A percentile compares a stretch with the other conserved stretches of the same genome.
phyloP scores from a whole-genome alignment of 2,797 vertebrate species.

The Aeoliscus strigatus region DNA sequence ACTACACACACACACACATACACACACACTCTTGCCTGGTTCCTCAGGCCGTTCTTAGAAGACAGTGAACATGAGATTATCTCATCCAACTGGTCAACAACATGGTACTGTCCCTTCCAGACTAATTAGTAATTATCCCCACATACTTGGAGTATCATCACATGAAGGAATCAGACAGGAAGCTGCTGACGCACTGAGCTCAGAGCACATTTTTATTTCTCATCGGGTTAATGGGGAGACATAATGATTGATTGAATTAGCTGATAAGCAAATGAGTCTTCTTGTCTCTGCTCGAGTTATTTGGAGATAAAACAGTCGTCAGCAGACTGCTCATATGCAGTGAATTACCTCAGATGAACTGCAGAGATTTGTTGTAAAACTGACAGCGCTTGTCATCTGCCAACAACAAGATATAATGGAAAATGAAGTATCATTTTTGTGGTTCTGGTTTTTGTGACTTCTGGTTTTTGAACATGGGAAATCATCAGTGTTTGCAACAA shows the following conservation, averaged over 20 bases:
- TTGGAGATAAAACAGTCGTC: too few relatives aligned
- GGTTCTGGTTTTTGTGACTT: too few relatives aligned
- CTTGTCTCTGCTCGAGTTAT: too few relatives aligned
- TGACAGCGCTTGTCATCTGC: too few relatives aligned
- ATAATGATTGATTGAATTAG: constrained; percentile 31
- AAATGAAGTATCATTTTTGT: too few relatives aligned
- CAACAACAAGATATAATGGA: too few relatives aligned
- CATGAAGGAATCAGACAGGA: constrained; percentile 21
- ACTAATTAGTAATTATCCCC: constrained; percentile 48
- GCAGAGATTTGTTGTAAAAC: too few relatives aligned
- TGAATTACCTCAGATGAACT: too few relatives aligned
- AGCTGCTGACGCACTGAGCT: constrained; percentile 14
- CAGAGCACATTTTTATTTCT: constrained; percentile 9
- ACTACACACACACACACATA: too few relatives aligned
- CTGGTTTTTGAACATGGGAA: too few relatives aligned
- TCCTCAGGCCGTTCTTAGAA: constrained; percentile 12
- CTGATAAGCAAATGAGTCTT: constrained; percentile 1
- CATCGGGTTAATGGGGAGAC: constrained; percentile 17
- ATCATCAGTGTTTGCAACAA: too few relatives aligned
- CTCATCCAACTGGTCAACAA: constrained; percentile 42
- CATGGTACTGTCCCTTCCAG: constrained; percentile 28
- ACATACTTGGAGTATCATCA: constrained; percentile 28
- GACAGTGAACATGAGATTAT: constrained; percentile 48
- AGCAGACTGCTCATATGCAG: too few relatives aligned
- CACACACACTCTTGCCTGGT: constrained; percentile 11